A percentile compares a stretch with the other conserved stretches of the same genome.
Evolutionary conservation across 2,888 invertebrate species (phyloP).

Genomic region (Athalia cordata): DNA sequence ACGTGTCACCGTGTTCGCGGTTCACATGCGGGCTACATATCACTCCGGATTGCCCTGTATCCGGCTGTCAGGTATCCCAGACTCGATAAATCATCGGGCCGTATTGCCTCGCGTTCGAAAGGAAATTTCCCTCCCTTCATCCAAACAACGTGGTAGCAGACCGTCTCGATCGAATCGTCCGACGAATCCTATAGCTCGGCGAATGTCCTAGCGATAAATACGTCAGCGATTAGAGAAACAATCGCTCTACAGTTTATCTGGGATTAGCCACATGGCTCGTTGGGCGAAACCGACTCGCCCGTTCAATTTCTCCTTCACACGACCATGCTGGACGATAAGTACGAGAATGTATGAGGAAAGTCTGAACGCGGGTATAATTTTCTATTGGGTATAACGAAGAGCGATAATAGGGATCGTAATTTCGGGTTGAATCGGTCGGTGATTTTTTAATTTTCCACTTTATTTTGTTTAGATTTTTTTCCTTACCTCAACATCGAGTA

Average conservation of each 20-base stretch:
- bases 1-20: conserved; percentile 12
- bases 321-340: conserved; percentile 23
- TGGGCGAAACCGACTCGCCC: no score
- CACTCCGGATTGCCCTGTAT: conserved; percentile 24
- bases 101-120: conserved; percentile 24
- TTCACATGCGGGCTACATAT: conserved; percentile 9
- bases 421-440: not conserved
- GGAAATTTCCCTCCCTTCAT: conserved; percentile 13
- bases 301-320: conserved; percentile 16
- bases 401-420: no score
- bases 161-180: not conserved
- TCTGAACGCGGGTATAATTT: not conserved
- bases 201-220: conserved; percentile 22
- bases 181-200: not conserved
- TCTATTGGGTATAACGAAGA: no score
- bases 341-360: conserved; percentile 3
- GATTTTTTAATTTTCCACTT: no score
- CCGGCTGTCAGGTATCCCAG: conserved; percentile 19
- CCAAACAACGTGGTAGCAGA: not conserved
- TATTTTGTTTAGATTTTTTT: no score
- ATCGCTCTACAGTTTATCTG: conserved; percentile 40
- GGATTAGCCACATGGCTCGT: conserved; percentile 19
- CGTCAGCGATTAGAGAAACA: conserved; percentile 44
- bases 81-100: conserved; percentile 29
- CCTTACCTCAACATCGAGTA: no score